These are phyloP conservation scores for Lutraria rhynchaena DNA, from an alignment of 1,140 invertebrate species.

Conservation along the genomic window DNA sequence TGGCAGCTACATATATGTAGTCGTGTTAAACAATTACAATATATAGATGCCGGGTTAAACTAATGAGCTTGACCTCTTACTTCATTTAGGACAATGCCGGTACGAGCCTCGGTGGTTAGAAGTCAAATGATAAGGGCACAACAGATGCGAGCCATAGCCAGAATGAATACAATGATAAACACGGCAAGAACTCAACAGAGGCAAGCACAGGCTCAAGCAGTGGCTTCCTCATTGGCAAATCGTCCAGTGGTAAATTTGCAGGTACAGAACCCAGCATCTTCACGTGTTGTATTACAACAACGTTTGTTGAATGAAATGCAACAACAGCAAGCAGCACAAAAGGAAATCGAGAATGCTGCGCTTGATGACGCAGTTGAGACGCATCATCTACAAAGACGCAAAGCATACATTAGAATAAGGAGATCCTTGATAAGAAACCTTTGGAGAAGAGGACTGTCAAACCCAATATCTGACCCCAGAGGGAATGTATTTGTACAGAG, in stretches of 20 bases:
- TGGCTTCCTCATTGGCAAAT: background rate
- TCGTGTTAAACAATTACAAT: too few species aligned
- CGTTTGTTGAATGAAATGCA: background rate
- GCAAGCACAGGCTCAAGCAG: background rate
- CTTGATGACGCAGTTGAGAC: constrained; percentile 9
- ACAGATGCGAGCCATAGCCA: constrained; percentile 1
- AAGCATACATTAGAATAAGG: background rate
- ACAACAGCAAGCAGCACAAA: background rate
- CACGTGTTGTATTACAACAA: background rate
- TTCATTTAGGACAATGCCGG: too few species aligned
- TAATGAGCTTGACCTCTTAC: too few species aligned
- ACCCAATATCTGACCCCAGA: background rate
- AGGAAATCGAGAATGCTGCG: constrained; percentile 9
- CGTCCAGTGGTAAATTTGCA: background rate
- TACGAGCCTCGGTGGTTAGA: too few species aligned
- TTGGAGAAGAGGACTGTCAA: background rate
- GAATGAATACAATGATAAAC: constrained; percentile 15
- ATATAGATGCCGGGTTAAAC: too few species aligned
- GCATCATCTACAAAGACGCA: background rate
- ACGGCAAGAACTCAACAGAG: background rate
- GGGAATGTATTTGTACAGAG: background rate
- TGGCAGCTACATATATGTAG: too few species aligned
- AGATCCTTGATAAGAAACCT: background rate
- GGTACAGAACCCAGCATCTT: background rate
- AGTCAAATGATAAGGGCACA: background rate